Conservation (phyloP, 2,113 vertebrate genomes). For the Tinamus guttatus region DNA sequence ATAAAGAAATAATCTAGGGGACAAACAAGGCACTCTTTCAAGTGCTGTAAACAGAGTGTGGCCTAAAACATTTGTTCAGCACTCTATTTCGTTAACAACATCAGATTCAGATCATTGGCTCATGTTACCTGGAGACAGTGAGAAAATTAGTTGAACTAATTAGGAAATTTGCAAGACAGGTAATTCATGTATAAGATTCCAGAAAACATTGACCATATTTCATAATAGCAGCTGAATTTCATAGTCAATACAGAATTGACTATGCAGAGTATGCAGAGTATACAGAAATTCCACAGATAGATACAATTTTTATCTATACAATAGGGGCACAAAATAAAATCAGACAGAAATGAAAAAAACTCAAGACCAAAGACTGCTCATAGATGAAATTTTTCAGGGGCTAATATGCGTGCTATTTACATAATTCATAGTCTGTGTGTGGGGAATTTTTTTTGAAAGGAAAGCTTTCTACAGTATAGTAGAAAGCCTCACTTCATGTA, state of each 20-base stretch:
- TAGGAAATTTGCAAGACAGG: constrained; percentile 63
- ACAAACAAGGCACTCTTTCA: constrained; percentile 17
- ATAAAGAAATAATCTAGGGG: constrained; percentile 33
- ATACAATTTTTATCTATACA: constrained; percentile 1
- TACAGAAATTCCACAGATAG: not conserved
- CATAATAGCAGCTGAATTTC: constrained; percentile 26
- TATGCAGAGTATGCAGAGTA: too few relatives aligned
- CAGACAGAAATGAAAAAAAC: not conserved
- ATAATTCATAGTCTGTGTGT: not conserved
- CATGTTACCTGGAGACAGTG: constrained; percentile 70
- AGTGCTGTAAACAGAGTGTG: constrained; percentile 59
- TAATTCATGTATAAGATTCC: constrained; percentile 60
- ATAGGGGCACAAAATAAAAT: not conserved
- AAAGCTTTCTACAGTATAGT: not conserved
- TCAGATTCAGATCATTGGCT: constrained; percentile 74
- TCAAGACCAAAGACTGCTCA: not conserved
- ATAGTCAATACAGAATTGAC: too few relatives aligned
- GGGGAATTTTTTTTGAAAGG: not conserved
- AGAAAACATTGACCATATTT: not conserved
- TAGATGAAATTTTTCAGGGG: not conserved
- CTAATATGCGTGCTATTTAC: not conserved
- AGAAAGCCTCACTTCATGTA: not conserved
- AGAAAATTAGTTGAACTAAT: constrained; percentile 71
- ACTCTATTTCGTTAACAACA: constrained; percentile 61
- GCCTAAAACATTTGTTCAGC: constrained; percentile 71